Evolutionary conservation across 2,113 vertebrate species (phyloP).

Genomic region (Phylloscopus trochilus): DNA sequence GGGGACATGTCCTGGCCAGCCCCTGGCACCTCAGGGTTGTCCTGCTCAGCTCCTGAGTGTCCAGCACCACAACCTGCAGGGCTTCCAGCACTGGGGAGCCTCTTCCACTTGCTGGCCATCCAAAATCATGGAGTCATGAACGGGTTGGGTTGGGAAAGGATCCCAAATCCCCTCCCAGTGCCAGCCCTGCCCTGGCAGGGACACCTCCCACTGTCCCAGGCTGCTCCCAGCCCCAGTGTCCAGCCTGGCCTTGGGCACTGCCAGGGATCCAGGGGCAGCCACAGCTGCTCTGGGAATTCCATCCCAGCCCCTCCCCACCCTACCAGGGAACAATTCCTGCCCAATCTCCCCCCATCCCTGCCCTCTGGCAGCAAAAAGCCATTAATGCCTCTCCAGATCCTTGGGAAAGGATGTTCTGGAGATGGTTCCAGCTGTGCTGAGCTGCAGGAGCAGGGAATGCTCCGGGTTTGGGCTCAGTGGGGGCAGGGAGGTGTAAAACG

Average conservation of each 20-base stretch:
- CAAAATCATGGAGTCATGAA: too few relatives aligned
- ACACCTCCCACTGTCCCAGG: background rate
- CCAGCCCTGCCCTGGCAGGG: background rate
- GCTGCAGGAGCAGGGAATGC: background rate
- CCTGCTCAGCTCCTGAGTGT: background rate
- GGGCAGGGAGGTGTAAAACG: background rate
- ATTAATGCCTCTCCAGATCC: background rate
- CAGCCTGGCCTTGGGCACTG: background rate
- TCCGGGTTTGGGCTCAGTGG: accelerated
- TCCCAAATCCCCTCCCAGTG: accelerated
- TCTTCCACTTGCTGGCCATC: too few relatives aligned
- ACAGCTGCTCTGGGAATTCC: background rate
- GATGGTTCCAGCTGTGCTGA: background rate
- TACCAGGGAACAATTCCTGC: background rate
- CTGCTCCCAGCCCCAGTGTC: background rate
- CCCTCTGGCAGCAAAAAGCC: background rate
- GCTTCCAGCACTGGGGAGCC: background rate
- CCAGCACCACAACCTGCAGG: background rate
- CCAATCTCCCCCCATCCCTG: accelerated
- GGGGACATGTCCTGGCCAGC: accelerated
- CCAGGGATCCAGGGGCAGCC: background rate
- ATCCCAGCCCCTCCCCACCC: background rate
- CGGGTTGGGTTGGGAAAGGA: background rate
- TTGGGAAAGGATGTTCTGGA: background rate
- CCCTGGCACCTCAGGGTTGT: accelerated